Evolutionary conservation across 2,797 vertebrate genomes (phyloP), one percentile per base, ranked within the genome.

Genomic region (Sebastes oblongus): DNA sequence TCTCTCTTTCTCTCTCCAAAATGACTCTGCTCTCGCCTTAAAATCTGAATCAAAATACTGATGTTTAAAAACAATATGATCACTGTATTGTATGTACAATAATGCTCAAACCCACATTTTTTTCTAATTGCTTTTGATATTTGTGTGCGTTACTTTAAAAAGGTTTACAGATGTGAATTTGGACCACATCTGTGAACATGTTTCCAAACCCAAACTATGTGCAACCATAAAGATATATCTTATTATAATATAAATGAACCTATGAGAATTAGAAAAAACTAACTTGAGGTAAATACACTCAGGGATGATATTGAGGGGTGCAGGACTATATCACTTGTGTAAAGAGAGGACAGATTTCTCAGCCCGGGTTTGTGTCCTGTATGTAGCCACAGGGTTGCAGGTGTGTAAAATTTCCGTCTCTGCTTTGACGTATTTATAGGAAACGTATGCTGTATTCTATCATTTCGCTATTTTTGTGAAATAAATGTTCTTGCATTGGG

Each of bases 401-500:
- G 14, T 60, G 22, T 66, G 60, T 34, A 39, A 42, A 55, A 72
- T 62, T 10, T 64, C 39, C 32, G 13, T 59, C 36, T 84, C 34
- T 78, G 67, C 55, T 86, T 66, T 70, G 1, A 72, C 75, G 14
- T 22, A 29, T 61, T 82, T 62, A 27, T 29, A 52, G 50, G 18
- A 78, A 71, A 72, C 22, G 36, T 83, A 7, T 75, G 59, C 39
- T 91, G 65, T 81, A 65, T 72, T 90, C 80, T 87, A 64, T 93
- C 1, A 22, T 85, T 92, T 93, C 32, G n/a, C 54, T 64, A 29
- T 66, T 86, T 81, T 87, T 87, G 80, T 87, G 72, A 78, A 95
- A 96, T 95, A 96, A 96, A 96, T 86, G 13, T 86, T 83, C 71
- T 88, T 83, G 91, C 90, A 90, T 50, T 76, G 30, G 34, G 56